Evolutionary conservation across 2,888 invertebrate species (phyloP), one percentile per base, ranked within the genome.

Genomic region (Eilema sororculum): DNA sequence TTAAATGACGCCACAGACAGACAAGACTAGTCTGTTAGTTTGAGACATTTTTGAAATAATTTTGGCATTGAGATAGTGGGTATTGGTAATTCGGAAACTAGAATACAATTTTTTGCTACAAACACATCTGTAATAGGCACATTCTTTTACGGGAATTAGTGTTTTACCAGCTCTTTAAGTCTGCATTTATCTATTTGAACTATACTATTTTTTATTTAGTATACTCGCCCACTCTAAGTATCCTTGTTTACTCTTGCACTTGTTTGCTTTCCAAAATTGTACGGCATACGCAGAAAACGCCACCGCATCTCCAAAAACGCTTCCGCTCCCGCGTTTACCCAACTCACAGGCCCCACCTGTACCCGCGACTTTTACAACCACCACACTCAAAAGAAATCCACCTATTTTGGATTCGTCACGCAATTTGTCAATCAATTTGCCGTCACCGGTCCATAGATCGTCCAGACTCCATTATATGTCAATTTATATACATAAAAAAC

Each of bases 371-470:
- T 87, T 87, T 89, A 90, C 90, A 90, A 89, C 90, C 89, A 91
- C 88, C 88, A 89, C 93, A 93, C 91, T 91, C 90, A 91, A 91
- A 93, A 94, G 93, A 94, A 91, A 94, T 93, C 93, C 93, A 93
- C 93, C 95, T 90, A 95, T 95, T 94, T 95, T 81, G 90, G 88
- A 95, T 95, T 95, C 92, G 95, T 92, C 94, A 95, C 93, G 94
- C 95, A 92, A 93, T 95, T 95, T 93, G 94, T 95, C 94, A 94
- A 95, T 95, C 93, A 93, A 93, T 94, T 90, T 86, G 85, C 90
- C 90, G 92, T 95, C 94, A 91, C 91, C 90, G 90, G 86, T 84
- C 86, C 83, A 89, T 87, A 91, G 88, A 92, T 90, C 90, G 90
- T 87, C 89, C 87, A 84, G 84, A 86, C 87, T 90, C 91, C 88